Percentiles rank a stretch among this genome's conserved stretches.
phyloP scores from a whole-genome alignment of 2,113 vertebrate genomes.

The Vulpes vulpes region DNA sequence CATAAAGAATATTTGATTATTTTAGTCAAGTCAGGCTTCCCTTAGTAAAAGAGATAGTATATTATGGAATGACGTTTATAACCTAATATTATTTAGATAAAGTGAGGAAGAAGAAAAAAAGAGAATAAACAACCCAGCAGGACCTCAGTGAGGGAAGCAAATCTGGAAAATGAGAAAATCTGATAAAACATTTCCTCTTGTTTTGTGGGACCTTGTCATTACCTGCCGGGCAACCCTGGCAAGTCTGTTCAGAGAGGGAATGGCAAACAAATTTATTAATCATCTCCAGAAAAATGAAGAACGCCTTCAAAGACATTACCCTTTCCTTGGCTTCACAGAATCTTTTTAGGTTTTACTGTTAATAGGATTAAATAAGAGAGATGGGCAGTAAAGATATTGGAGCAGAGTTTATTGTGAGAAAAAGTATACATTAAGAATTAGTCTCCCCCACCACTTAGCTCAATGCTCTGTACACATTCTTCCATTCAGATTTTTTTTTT shows the following conservation, averaged over 20 bases:
- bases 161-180: constrained; percentile 36
- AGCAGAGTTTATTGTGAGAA: constrained; percentile 88
- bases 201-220: neutral
- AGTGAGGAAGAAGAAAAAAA: neutral
- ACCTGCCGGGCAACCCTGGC: neutral
- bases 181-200: neutral
- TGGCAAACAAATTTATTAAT: constrained; percentile 79
- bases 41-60: constrained; percentile 64
- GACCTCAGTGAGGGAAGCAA: neutral
- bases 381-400: constrained; percentile 90
- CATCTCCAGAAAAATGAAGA: constrained; percentile 84
- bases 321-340: constrained; percentile 85
- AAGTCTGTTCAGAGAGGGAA: neutral
- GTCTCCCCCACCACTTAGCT: constrained; percentile 88
- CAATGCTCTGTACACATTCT: constrained; percentile 88
- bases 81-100: constrained; percentile 65
- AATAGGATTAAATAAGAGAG: constrained; percentile 90
- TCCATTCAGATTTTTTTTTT: constrained; percentile 88
- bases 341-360: constrained; percentile 88
- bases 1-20: constrained; percentile 75
- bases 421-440: constrained; percentile 86
- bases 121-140: neutral
- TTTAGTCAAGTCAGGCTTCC: constrained; percentile 68
- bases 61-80: constrained; percentile 70
- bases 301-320: constrained; percentile 77